Base-by-base conservation (phyloP, 2,797 vertebrate genomes). In the Micrastur ruficollis region DNA sequence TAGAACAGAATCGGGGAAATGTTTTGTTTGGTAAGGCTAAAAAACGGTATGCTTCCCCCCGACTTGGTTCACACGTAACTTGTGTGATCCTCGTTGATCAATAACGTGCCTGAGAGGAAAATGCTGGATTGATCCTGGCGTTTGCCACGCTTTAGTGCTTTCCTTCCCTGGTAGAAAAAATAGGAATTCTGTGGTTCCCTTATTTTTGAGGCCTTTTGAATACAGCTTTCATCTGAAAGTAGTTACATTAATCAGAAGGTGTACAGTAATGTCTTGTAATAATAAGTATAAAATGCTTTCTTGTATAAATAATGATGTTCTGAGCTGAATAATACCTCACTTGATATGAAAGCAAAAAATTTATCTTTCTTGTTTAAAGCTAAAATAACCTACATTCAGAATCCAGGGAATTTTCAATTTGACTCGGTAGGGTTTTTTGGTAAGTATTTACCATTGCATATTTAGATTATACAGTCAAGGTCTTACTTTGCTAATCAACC, bases 361-460 rank as follows among this genome's bases (percentile, higher is more conserved):
- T 7, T 9, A 4, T 25, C 67, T 68, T 73, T 38, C 52, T n/a
- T 36, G 9, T 76, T 67, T 67, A 50, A 47, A 62, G 36, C 18
- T 55, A 19, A 50, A 76, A 26, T 38, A 82, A 71, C 7, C 7
- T 18, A 44, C 25, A 21, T 46, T 75, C 36, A 75, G 36, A 50
- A 75, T 79, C 58, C 8, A 21, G 53, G 12, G 20, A 36, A 25
- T 61, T 75, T 85, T 75, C 27, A 49, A 26, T 66, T 71, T 85
- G 16, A 29, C 47, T 70, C 4, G 2, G 9, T 70, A 16, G 16
- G 50, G 2, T 0, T 0, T 20, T 86, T 87, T 66, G 2, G 0
- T 26, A 73, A 58, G 9, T 58, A 55, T 76, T 72, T 75, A 50
- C 27, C 25, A 32, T 40, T 36, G 16, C 19, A 11, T 88, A 44